Percentiles rank a stretch among this genome's conserved stretches.
Conservation (phyloP, 2,797 vertebrate genomes). For the Atherinosoma microstoma region DNA sequence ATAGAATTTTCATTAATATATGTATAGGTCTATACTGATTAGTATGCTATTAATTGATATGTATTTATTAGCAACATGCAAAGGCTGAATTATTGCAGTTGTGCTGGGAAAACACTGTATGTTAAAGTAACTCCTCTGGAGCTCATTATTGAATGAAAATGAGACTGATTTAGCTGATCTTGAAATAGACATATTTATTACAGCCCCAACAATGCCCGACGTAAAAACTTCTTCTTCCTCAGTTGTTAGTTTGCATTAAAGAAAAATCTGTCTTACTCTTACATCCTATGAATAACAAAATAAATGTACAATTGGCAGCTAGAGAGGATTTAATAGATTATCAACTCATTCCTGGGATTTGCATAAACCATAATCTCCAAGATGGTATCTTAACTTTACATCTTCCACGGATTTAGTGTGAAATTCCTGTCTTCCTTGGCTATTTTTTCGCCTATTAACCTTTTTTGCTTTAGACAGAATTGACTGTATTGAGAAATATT, state of each 20-base stretch:
- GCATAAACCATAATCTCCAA: conserved; percentile 6
- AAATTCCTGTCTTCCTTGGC: conserved; percentile 8
- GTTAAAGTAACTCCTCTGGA: conserved; percentile 25
- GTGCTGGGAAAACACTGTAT: conserved; percentile 20
- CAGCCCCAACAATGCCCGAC: conserved; percentile 9
- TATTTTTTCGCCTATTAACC: conserved; percentile 23
- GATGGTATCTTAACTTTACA: conserved; percentile 26
- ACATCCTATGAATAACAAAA: conserved; percentile 13
- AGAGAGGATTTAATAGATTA: conserved; percentile 39
- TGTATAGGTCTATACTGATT: conserved; percentile 7
- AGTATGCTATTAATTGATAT: conserved; percentile 17
- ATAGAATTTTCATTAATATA: conserved; percentile 20
- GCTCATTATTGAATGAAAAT: conserved; percentile 35
- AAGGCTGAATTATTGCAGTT: conserved; percentile 31
- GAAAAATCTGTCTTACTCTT: conserved; percentile 8
- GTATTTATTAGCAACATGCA: conserved; percentile 31
- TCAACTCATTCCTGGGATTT: conserved; percentile 38
- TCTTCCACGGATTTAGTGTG: conserved; percentile 15
- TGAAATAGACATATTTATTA: not conserved
- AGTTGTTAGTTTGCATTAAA: conserved; percentile 15
- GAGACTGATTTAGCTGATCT: not conserved
- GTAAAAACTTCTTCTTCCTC: conserved; percentile 24
- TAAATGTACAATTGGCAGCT: conserved; percentile 13
- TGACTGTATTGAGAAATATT: conserved; percentile 29
- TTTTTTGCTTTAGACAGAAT: conserved; percentile 36